Base-by-base conservation (phyloP, 2,797 vertebrate genomes). In the Morelia viridis region DNA sequence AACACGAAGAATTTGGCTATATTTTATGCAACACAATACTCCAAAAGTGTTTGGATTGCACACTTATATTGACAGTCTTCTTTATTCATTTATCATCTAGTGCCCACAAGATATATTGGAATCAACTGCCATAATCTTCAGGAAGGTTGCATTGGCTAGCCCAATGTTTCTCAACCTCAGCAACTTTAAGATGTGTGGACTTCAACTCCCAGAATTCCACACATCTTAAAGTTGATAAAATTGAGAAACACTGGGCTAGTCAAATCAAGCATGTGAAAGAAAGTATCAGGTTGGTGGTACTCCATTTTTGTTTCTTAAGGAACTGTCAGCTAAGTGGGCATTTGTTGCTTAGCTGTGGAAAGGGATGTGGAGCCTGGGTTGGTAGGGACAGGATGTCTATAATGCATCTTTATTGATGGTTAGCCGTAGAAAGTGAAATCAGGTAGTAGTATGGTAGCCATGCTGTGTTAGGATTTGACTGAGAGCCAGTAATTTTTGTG, bases 61-160 rank as follows among this genome's bases (percentile, higher is more conserved):
- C 62, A 6, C 0, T 0, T 7, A 1, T 53, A n/a, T 5, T 12
- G 22, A 2, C 0, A 28, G 46, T 31, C 0, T 28, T 0, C 1
- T 64, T 0, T 89, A 89, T 80, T 0, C 1, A 76, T 41, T 22
- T 76, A 76, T 22, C 22, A 22, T 76, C 19, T 9, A 76, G 31
- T 0, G n/a, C 64, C 64, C n/a, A 31, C 28, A 12, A n/a, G 28
- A 4, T 76, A 17, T 9, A 76, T 41, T 41, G 68, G 31, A 35
- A 76, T 41, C 17, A 31, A 76, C 17, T 41, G 68, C 7, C 0
- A 3, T 76, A 76, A 41, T 41, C 68, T 76, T 41, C 31, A 76
- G 15, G 15, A 76, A 41, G 35, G 31, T 76, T 41, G 31, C 31
- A 41, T 41, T 76, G 31, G 17, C 17, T 7, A 7, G 41, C 41